Conservation (phyloP, 23 tunicate genomes). For the Botrylloides violaceus region DNA sequence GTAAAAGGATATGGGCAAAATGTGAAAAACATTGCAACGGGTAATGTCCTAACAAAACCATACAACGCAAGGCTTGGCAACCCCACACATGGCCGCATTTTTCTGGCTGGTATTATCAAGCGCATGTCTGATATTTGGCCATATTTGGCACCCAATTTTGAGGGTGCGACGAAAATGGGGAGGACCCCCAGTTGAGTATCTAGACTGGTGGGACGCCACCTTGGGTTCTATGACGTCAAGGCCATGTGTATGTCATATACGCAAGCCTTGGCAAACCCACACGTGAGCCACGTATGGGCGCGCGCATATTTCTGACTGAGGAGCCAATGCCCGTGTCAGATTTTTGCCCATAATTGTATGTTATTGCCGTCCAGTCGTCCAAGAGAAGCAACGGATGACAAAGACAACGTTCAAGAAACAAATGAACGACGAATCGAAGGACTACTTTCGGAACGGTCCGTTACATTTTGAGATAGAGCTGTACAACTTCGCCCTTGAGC, state of each 20-base stretch:
- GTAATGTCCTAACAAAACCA: too few relatives aligned
- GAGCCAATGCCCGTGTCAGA: neutral
- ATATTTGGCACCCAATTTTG: neutral
- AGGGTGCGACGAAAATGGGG: neutral
- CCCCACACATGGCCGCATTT: too few relatives aligned
- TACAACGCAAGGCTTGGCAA: too few relatives aligned
- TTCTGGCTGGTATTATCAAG: too few relatives aligned
- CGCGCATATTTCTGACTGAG: neutral
- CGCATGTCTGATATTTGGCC: too few relatives aligned
- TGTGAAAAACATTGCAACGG: too few relatives aligned
- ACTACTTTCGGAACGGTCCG: slow-evolving; percentile 58
- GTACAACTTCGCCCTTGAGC: slow-evolving; percentile 58
- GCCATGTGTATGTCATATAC: neutral
- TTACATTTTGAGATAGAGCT: slow-evolving; percentile 64
- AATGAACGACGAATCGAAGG: slow-evolving; percentile 48
- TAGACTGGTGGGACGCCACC: neutral
- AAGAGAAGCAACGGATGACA: slow-evolving; percentile 44
- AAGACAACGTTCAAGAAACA: slow-evolving; percentile 56
- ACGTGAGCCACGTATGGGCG: too few relatives aligned
- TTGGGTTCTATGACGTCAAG: neutral
- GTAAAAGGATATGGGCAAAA: too few relatives aligned
- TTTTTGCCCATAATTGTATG: neutral
- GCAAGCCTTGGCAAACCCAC: neutral
- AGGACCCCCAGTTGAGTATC: neutral
- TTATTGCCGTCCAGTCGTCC: slow-evolving; percentile 33